These are phyloP conservation scores for Hylia prasina DNA, from an alignment of 2,113 vertebrate species.

Conservation along the genomic window DNA sequence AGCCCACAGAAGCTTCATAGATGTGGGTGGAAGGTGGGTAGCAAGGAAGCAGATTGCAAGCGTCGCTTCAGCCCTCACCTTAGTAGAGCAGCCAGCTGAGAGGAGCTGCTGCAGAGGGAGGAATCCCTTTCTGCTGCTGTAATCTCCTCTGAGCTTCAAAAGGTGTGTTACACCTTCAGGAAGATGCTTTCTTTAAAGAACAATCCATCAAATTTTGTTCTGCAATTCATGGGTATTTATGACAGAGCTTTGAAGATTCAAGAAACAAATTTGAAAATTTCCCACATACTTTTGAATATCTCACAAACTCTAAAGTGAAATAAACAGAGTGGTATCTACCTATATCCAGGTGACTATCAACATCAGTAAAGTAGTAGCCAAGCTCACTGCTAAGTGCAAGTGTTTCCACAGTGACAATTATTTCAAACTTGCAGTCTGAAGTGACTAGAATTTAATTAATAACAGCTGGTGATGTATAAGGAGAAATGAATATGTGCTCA, in stretches of 20 bases:
- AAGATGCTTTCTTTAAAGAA: background rate
- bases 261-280: background rate
- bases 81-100: background rate
- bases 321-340: background rate
- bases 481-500: background rate
- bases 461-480: background rate
- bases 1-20: background rate
- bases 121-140: background rate
- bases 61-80: background rate
- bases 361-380: background rate
- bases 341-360: background rate
- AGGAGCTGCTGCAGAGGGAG: background rate
- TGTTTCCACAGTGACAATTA: background rate
- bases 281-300: background rate
- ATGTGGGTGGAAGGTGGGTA: background rate
- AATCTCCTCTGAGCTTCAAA: background rate
- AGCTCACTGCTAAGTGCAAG: background rate
- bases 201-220: background rate
- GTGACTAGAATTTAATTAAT: conserved; percentile 32
- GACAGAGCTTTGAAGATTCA: background rate
- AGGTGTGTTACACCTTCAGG: background rate
- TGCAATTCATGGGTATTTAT: background rate
- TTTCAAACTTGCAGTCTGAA: background rate
- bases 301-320: background rate
- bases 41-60: background rate